Base-by-base conservation (phyloP, 2,797 vertebrate species). In the Sarcophilus harrisii region DNA sequence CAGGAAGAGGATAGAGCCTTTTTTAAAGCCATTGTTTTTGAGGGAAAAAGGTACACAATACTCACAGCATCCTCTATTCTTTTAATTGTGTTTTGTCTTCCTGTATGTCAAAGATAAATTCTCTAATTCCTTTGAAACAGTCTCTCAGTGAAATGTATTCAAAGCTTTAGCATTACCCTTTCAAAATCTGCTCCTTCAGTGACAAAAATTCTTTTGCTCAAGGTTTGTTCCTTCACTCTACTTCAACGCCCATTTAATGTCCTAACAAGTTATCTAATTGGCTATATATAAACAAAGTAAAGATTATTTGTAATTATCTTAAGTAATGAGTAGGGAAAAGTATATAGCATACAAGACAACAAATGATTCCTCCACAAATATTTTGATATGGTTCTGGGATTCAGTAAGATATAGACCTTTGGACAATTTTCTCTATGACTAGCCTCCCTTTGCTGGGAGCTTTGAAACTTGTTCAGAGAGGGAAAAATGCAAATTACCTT, bases 31-130 rank as follows among this genome's bases (percentile, higher is more conserved):
- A 96, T 97, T 90, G 28, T 59, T 90, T 5, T 93, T 38, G 96
- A 95, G 92, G 96, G 96, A 13, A 58, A 58, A 8, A 94, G 81
- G 30, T 1, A 5, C n/a, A 97, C 13, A 89, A 55, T 21, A 96
- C 94, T 92, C 3, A n/a, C 58, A 90, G 87, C 29, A 95, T 89
- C 96, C 95, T 90, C 89, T 57, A 91, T 91, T 94, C 92, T 93
- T 90, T 96, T 96, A 92, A 95, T 97, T 95, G 59, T 89, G 58
- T 92, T 93, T 96, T 95, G 30, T 55, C 93, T 93, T 97, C 92
- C 95, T 97, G 57, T 59, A 94, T 96, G n/a, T 95, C 55, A 93
- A 49, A 89, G 28, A 29, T 89, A 93, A 93, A 89, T 30, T 73
- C 66, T 93, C 21, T 91, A 94, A 93, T 97, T 32, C 57, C 62